phyloP scores from a whole-genome alignment of 64 coral and sea anemone species.

The Dendrophyllia cribrosa region DNA sequence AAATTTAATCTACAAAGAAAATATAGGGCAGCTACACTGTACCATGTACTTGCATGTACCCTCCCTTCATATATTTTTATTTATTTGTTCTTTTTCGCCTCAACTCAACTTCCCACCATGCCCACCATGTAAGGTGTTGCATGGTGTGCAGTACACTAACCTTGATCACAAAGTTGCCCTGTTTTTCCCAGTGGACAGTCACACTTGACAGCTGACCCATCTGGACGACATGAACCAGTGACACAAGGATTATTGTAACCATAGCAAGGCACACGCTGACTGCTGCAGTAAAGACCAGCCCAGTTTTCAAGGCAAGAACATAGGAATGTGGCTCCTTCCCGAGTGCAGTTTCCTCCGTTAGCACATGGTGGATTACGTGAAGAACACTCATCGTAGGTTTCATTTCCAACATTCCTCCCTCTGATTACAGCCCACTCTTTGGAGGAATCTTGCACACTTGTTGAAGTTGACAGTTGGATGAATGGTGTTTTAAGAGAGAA shows the following conservation, averaged over 20 bases:
- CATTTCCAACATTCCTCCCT: slow-evolving; percentile 83
- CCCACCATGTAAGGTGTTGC: too few species aligned
- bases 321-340: slow-evolving; percentile 71
- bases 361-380: slow-evolving; percentile 55
- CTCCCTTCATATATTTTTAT: too few species aligned
- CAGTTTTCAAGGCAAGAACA: slow-evolving; percentile 82
- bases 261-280: slow-evolving; percentile 70
- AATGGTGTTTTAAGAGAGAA: not conserved
- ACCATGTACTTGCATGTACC: too few species aligned
- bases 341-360: slow-evolving; percentile 81
- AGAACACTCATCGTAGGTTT: slow-evolving; percentile 75
- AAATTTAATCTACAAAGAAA: too few species aligned
- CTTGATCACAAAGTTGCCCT: slow-evolving; percentile 77
- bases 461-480: slow-evolving; percentile 43
- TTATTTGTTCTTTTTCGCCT: too few species aligned
- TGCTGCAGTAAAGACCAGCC: slow-evolving; percentile 83
- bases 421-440: slow-evolving; percentile 46
- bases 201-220: slow-evolving; percentile 63
- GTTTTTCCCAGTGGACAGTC: slow-evolving; percentile 89
- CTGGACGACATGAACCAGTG: slow-evolving; percentile 59
- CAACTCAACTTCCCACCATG: too few species aligned
- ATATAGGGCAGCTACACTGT: too few species aligned
- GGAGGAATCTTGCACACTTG: not conserved
- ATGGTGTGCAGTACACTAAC: slow-evolving; percentile 25
- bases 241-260: slow-evolving; percentile 88